Percentiles rank a stretch among this genome's conserved stretches.
These are phyloP conservation scores for Cynopterus brachyotis DNA, from an alignment of 2,113 vertebrate genomes.

Conservation along the genomic window DNA sequence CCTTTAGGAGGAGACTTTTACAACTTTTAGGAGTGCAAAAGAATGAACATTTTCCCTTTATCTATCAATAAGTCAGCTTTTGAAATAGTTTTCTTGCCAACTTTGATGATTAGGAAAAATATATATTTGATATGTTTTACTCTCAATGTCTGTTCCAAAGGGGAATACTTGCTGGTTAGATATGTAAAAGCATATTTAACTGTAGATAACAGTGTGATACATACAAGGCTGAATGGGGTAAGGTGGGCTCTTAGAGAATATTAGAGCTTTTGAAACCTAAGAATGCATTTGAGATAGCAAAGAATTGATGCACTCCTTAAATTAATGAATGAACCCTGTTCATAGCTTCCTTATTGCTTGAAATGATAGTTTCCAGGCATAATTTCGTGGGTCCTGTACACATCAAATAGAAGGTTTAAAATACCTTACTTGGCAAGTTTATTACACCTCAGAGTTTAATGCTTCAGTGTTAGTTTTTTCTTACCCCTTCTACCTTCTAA, in stretches of 20 bases:
- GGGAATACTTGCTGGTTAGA: slow-evolving; percentile 12
- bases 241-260: not conserved
- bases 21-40: slow-evolving; percentile 10
- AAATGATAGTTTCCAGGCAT: slow-evolving; percentile 48
- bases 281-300: slow-evolving; percentile 22
- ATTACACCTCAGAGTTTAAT: slow-evolving; percentile 40
- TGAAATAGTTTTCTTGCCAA: not conserved
- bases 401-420: slow-evolving; percentile 61
- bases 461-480: slow-evolving; percentile 29
- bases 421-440: slow-evolving; percentile 28
- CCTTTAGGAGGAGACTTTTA: slow-evolving; percentile 29
- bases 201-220: not conserved
- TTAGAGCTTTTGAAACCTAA: slow-evolving; percentile 26
- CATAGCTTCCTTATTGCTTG: slow-evolving; percentile 11
- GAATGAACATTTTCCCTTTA: slow-evolving; percentile 22
- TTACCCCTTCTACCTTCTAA: not conserved
- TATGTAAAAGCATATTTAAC: not conserved
- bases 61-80: not conserved
- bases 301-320: not conserved
- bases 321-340: not conserved
- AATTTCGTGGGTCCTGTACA: not conserved
- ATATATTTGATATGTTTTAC: not conserved
- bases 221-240: slow-evolving; percentile 2
- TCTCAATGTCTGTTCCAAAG: not conserved
- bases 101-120: slow-evolving; percentile 26